Percentiles rank a stretch among this genome's conserved stretches.
Conservation (phyloP, 2,113 vertebrate genomes). For the Oryzias woworae region DNA sequence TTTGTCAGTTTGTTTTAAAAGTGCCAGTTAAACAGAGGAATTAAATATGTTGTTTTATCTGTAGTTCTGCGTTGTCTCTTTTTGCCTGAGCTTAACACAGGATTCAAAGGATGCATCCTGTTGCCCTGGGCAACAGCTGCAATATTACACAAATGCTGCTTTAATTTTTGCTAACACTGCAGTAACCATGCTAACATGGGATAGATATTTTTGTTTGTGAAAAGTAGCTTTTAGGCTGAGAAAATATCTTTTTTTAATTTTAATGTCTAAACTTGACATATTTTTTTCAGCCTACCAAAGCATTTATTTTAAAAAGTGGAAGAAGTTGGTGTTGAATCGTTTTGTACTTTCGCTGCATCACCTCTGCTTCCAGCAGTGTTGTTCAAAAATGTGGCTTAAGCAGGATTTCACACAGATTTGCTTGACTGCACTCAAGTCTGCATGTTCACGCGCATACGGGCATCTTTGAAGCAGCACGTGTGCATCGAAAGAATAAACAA, state of each 20-base stretch:
- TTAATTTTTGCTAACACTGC: slow-evolving; percentile 44
- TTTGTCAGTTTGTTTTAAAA: slow-evolving; percentile 39
- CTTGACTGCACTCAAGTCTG: slow-evolving; percentile 6
- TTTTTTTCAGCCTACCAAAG: not conserved
- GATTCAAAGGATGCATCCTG: slow-evolving; percentile 24
- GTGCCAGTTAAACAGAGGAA: slow-evolving; percentile 48
- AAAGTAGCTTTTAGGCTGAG: slow-evolving; percentile 11
- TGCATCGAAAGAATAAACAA: not conserved
- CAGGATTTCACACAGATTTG: slow-evolving; percentile 20
- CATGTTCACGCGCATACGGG: not conserved
- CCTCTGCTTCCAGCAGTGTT: slow-evolving; percentile 11
- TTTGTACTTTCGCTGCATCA: not conserved
- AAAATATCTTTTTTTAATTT: not conserved
- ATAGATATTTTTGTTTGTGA: not conserved
- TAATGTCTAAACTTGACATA: slow-evolving; percentile 28
- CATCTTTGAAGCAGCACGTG: slow-evolving; percentile 24
- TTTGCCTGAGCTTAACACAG: slow-evolving; percentile 27
- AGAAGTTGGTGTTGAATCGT: no score
- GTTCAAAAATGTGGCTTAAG: slow-evolving; percentile 3
- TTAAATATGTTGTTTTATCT: slow-evolving; percentile 41
- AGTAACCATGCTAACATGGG: slow-evolving; percentile 32
- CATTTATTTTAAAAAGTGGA: no score
- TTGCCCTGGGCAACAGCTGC: slow-evolving; percentile 30
- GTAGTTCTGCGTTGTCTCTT: slow-evolving; percentile 30
- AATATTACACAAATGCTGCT: slow-evolving; percentile 65